Evolutionary conservation across 2,113 vertebrate species (phyloP).

Genomic region (Pipra filicauda): DNA sequence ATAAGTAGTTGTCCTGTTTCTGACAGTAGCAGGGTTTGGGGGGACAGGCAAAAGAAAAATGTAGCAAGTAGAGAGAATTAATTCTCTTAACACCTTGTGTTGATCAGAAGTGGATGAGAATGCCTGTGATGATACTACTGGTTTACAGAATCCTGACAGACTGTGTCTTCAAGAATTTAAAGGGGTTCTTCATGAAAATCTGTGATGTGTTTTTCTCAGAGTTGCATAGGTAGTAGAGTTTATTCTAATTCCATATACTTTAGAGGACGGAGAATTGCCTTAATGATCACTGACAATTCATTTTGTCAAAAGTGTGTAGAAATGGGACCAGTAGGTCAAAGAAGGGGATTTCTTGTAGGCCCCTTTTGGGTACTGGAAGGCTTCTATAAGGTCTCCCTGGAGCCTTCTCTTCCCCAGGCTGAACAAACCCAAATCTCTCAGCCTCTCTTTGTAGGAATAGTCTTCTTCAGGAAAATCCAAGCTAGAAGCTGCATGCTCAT

Average conservation of each 20-base stretch:
- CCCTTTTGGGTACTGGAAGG: neutral
- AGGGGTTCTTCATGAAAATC: neutral
- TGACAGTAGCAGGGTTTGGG: neutral
- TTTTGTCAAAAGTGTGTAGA: neutral
- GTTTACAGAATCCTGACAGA: neutral
- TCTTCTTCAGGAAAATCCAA: neutral
- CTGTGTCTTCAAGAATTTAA: neutral
- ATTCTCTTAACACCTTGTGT: neutral
- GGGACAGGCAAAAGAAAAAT: neutral
- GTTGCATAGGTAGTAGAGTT: neutral
- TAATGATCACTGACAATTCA: neutral
- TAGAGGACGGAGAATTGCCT: neutral
- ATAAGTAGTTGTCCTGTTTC: neutral
- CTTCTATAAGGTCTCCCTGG: neutral
- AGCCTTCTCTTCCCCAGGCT: neutral
- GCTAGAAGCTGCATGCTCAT: neutral
- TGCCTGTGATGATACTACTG: neutral
- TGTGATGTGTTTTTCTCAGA: neutral
- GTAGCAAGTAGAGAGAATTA: neutral
- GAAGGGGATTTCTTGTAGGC: neutral
- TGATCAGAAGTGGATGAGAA: rapidly evolving
- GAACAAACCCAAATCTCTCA: neutral
- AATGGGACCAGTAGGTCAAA: neutral
- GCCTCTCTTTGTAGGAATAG: neutral
- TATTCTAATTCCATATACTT: neutral